Conservation (phyloP, 2,797 vertebrate genomes). For the Discoglossus pictus region DNA sequence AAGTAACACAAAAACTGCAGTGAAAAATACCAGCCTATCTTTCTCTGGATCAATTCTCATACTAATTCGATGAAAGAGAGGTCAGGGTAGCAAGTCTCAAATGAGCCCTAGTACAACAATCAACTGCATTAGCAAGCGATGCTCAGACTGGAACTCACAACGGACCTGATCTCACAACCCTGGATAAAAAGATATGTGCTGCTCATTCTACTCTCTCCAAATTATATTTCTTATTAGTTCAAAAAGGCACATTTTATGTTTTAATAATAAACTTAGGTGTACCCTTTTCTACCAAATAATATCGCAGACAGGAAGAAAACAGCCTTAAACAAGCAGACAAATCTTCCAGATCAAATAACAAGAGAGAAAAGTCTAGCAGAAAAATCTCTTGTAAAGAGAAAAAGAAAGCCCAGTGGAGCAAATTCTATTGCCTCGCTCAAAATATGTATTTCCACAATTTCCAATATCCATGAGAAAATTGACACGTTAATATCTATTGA, state of each 20-base stretch:
- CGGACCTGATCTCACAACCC: constrained; percentile 11
- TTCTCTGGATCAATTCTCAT: constrained; percentile 30
- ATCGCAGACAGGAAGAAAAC: not conserved
- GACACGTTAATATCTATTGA: not conserved
- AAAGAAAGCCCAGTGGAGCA: not conserved
- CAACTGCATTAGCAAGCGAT: constrained; percentile 23
- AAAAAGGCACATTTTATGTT: constrained; percentile 1
- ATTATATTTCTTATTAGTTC: constrained; percentile 17
- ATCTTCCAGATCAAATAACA: not conserved
- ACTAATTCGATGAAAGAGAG: constrained; percentile 32
- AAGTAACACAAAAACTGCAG: not conserved
- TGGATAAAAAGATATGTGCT: constrained; percentile 18
- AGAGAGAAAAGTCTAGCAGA: not conserved
- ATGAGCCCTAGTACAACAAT: constrained; percentile 7
- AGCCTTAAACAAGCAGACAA: not conserved
- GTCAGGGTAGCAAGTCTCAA: constrained; percentile 15
- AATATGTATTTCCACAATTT: not conserved
- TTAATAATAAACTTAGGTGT: not conserved
- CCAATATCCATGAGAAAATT: not conserved
- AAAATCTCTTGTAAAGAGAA: constrained; percentile 5
- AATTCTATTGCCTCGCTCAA: not conserved
- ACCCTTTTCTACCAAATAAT: not conserved
- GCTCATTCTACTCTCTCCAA: constrained; percentile 6
- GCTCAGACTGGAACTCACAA: constrained; percentile 4
- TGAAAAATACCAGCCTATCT: not conserved